A percentile compares a stretch with the other conserved stretches of the same genome.
Evolutionary conservation across 2,888 invertebrate genomes (phyloP).

Genomic region (Unio delphinus): DNA sequence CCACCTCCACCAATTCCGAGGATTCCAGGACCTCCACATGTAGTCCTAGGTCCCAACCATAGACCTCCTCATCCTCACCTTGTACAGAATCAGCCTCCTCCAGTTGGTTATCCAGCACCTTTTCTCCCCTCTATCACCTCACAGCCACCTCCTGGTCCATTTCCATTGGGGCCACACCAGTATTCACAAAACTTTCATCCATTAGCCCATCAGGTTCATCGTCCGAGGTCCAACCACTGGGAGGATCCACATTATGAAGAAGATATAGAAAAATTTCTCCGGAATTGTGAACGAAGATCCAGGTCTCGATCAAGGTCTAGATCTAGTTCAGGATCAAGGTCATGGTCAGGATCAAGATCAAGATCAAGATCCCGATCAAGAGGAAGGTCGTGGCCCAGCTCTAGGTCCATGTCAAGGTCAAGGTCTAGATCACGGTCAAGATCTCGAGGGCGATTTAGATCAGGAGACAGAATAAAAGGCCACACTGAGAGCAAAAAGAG

Average conservation of each 20-base stretch:
- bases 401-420: conserved; percentile 28
- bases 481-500: too few species aligned
- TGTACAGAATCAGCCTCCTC: neutral
- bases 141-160: neutral
- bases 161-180: too few species aligned
- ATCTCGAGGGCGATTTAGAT: neutral
- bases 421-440: conserved; percentile 17
- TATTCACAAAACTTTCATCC: too few species aligned
- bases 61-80: conserved; percentile 2
- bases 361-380: conserved; percentile 24
- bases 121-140: neutral
- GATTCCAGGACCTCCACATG: too few species aligned
- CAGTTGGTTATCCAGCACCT: neutral
- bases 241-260: too few species aligned
- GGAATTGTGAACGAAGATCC: too few species aligned
- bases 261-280: too few species aligned
- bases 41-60: too few species aligned
- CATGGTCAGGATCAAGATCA: conserved; percentile 23
- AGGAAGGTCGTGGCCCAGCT: conserved; percentile 13
- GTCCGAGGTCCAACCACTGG: too few species aligned
- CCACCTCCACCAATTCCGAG: too few species aligned
- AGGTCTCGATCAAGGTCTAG: conserved; percentile 19
- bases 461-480: too few species aligned
- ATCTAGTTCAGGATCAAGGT: conserved; percentile 10
- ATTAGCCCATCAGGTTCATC: too few species aligned